Evolutionary conservation across 2,797 vertebrate species (phyloP), one percentile per base, ranked within the genome.

Genomic region (Poeciliopsis turneri): DNA sequence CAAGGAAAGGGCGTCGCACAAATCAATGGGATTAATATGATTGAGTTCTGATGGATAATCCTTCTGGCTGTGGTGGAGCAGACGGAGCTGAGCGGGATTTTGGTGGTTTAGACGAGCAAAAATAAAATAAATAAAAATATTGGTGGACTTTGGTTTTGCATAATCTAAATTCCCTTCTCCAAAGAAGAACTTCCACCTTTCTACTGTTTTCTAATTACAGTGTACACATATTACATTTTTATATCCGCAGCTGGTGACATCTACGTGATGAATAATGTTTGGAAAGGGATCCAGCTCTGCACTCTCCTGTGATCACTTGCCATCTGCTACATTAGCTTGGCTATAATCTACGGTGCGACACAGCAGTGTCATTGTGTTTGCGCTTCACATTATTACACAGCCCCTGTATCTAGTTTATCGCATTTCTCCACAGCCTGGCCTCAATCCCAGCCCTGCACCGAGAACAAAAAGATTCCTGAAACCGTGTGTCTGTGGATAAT

Each of bases 1-100:
- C 47, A 69, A 86, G 74, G 85, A 80, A 80, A 80, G 89, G 92
- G 84, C 87, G 86, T 92, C 85, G 87, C 90, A 87, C n/a, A 18
- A 93, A 94, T 93, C 92, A 93, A 94, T 94, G 90, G 89, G 88
- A 92, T 92, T 93, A 89, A 92, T 94, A 90, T 91, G 92, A 92
- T 91, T 82, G 88, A 87, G 89, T 92, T 93, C 84, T 90, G 80
- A 73, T 88, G 79, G 89, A 74, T 95, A 94, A 95, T 93, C 90
- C 91, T 87, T 89, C 86, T 76, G 83, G 78, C 84, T 87, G 69
- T 77, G 74, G 64, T 88, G 89, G 78, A 79, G 33, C 53, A 78
- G 91, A 87, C 80, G 80, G 83, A 85, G 84, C 91, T 91, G 84
- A 90, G 87, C 79, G 75, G 89, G 93, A 94, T 94, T 94, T 93